Evolutionary conservation across 2,888 invertebrate species (phyloP).

Genomic region (Drosophila stalkeri): DNA sequence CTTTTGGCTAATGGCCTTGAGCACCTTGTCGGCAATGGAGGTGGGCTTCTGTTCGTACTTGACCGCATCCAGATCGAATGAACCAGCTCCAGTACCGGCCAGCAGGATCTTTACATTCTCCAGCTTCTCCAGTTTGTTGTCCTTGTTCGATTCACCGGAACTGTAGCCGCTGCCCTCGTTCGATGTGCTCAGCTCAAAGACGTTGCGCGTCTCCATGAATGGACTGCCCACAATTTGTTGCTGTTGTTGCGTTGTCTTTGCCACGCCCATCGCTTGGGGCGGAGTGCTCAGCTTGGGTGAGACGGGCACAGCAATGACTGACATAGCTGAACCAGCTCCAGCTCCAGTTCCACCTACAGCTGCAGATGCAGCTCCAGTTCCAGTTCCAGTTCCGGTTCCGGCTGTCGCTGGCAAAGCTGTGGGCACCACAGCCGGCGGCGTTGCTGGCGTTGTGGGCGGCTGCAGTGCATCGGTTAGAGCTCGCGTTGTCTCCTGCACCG

Average conservation of each 20-base stretch:
- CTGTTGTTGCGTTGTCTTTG: constrained; percentile 23
- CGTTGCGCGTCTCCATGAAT: constrained; percentile 83
- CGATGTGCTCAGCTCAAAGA: constrained; percentile 83
- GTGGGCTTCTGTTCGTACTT: constrained; percentile 85
- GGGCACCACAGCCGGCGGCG: constrained; percentile 7
- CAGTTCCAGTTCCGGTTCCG: not conserved
- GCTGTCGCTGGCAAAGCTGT: too few relatives aligned
- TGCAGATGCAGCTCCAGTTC: too few relatives aligned
- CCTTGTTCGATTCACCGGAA: constrained; percentile 77
- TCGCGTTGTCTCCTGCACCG: constrained; percentile 83
- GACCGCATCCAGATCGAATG: constrained; percentile 83
- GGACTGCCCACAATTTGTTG: constrained; percentile 79
- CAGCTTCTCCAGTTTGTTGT: constrained; percentile 83
- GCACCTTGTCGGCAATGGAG: constrained; percentile 88
- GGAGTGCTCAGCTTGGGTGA: constrained; percentile 67
- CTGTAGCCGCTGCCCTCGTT: constrained; percentile 79
- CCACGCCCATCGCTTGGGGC: constrained; percentile 43
- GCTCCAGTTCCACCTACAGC: not conserved
- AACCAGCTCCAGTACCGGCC: constrained; percentile 76
- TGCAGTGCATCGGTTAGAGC: constrained; percentile 79
- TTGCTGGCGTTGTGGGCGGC: constrained; percentile 59
- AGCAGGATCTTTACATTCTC: constrained; percentile 84
- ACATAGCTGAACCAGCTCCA: constrained; percentile 5
- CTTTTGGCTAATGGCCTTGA: constrained; percentile 87
- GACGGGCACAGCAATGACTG: constrained; percentile 24